Percentiles rank a stretch among this genome's conserved stretches.
These are phyloP conservation scores for Busseola fusca DNA, from an alignment of 2,888 invertebrate species.

Conservation along the genomic window DNA sequence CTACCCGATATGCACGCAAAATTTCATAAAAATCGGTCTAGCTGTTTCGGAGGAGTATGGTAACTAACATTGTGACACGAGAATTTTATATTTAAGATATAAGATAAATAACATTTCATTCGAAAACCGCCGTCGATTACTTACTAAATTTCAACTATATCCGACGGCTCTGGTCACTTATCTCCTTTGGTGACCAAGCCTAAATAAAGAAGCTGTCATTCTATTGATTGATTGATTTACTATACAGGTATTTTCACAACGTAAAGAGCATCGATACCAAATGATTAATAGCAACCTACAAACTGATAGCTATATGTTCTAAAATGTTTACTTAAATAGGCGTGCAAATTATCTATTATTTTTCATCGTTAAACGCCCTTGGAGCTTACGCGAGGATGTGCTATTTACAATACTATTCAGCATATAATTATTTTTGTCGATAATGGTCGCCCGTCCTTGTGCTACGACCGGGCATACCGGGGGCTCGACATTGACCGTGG, in stretches of 20 bases:
- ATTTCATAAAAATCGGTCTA: no score
- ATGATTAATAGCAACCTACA: not conserved
- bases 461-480: conserved; percentile 21
- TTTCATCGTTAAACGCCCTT: not conserved
- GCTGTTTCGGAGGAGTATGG: no score
- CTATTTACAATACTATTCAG: conserved; percentile 28
- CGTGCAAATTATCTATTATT: conserved; percentile 3
- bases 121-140: no score
- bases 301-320: not conserved
- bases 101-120: no score
- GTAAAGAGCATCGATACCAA: not conserved
- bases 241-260: not conserved
- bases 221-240: not conserved
- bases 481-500: conserved; percentile 65
- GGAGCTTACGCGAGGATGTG: conserved; percentile 29
- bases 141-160: no score
- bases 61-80: no score
- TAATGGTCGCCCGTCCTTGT: conserved; percentile 41
- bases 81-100: no score
- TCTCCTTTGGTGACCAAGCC: no score
- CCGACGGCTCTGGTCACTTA: no score
- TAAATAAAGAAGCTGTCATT: not conserved
- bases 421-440: conserved; percentile 35
- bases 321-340: not conserved
- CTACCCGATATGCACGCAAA: no score